Evolutionary conservation across 2,797 vertebrate species (phyloP).

Genomic region (Bothrops alternatus): DNA sequence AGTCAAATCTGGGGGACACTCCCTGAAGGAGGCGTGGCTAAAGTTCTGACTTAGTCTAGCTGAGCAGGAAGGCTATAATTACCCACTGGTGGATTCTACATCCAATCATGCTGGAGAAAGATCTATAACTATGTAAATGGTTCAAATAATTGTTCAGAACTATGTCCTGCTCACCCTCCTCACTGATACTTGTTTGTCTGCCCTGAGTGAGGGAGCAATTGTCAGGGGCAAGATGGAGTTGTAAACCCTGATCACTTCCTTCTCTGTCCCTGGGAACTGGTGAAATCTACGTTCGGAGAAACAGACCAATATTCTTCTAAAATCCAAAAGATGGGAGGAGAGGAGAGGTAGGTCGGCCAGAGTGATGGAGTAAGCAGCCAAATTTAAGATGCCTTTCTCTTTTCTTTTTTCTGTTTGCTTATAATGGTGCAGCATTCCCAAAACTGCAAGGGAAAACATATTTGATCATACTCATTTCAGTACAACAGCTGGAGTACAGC

Average conservation of each 20-base stretch:
- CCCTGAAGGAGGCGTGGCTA: too few species aligned
- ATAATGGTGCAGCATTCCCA: neutral
- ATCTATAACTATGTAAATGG: neutral
- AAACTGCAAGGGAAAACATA: neutral
- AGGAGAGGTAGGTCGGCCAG: neutral
- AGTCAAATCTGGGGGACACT: too few species aligned
- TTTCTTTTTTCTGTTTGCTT: neutral
- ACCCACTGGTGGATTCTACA: too few species aligned
- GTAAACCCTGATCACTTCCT: neutral
- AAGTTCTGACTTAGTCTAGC: too few species aligned
- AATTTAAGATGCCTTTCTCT: neutral
- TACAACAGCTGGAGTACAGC: neutral
- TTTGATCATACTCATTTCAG: neutral
- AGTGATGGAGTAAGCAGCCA: neutral
- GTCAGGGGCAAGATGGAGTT: too few species aligned
- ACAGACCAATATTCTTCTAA: neutral
- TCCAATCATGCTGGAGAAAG: too few species aligned
- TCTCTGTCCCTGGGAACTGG: neutral
- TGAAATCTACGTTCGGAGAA: neutral
- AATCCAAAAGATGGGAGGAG: neutral
- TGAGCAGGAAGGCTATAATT: too few species aligned
- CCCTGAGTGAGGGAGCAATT: neutral
- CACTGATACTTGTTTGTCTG: neutral
- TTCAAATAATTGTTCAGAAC: neutral
- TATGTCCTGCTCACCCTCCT: neutral